These are phyloP conservation scores for Andrena haemorrhoa DNA, from an alignment of 2,888 invertebrate species.

Conservation along the genomic window DNA sequence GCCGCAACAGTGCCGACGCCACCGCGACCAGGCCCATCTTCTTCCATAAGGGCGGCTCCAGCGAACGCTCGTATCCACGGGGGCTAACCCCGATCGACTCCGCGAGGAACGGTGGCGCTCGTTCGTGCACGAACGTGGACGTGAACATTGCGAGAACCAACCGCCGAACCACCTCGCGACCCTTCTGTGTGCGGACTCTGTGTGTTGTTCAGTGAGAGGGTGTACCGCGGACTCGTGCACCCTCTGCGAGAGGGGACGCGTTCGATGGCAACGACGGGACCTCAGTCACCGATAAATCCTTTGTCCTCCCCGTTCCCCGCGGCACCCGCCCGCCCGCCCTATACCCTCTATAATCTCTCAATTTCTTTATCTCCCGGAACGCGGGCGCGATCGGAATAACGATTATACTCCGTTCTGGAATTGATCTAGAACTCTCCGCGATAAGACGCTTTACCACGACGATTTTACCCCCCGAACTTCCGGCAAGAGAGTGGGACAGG, in stretches of 20 bases:
- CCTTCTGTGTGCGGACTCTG: background rate
- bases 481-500: background rate
- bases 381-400: slow-evolving; percentile 36
- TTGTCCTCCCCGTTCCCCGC: background rate
- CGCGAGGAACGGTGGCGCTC: background rate
- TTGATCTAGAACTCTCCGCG: slow-evolving; percentile 50
- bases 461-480: slow-evolving; percentile 17
- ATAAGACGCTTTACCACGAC: slow-evolving; percentile 45
- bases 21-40: slow-evolving; percentile 36
- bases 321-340: background rate
- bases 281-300: slow-evolving; percentile 9
- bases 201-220: background rate
- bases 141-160: background rate
- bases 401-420: slow-evolving; percentile 54
- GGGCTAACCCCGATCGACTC: slow-evolving; percentile 22
- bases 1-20: slow-evolving; percentile 25
- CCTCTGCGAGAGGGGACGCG: background rate
- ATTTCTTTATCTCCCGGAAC: slow-evolving; percentile 32
- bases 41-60: slow-evolving; percentile 27
- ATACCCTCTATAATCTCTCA: slow-evolving; percentile 2
- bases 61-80: slow-evolving; percentile 26
- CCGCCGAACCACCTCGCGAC: background rate
- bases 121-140: background rate
- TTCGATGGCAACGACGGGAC: slow-evolving; percentile 12
- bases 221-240: background rate